A percentile compares a stretch with the other conserved stretches of the same genome.
Conservation (phyloP, 2,113 vertebrate species). For the Monarcha castaneiventris region DNA sequence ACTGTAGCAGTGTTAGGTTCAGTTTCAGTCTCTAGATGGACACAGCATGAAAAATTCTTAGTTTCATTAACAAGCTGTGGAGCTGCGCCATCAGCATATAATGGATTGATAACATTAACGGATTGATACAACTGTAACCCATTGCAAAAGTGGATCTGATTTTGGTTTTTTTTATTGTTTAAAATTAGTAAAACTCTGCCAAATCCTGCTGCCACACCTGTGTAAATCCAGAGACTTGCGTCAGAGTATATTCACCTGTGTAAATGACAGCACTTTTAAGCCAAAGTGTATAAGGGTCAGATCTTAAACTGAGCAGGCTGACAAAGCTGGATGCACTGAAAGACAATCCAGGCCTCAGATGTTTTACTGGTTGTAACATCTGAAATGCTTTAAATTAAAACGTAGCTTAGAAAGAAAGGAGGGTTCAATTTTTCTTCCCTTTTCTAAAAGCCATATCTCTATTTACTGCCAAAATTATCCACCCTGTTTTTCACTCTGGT, state of each 20-base stretch:
- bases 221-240: slow-evolving; percentile 31
- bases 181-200: slow-evolving; percentile 26
- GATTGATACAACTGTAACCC: background rate
- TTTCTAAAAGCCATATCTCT: background rate
- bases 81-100: background rate
- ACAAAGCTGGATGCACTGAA: background rate
- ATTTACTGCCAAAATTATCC: background rate
- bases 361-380: background rate
- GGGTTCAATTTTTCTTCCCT: background rate
- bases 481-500: background rate
- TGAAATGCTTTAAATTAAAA: background rate
- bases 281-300: slow-evolving; percentile 32
- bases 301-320: background rate
- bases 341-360: background rate
- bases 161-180: background rate
- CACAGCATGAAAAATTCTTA: background rate
- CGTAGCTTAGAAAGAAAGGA: background rate
- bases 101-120: background rate
- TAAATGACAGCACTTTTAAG: slow-evolving; percentile 23
- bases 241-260: slow-evolving; percentile 38
- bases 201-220: slow-evolving; percentile 19
- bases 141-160: background rate
- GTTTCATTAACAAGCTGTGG: background rate
- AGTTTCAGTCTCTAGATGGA: background rate
- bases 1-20: background rate